Conservation (phyloP, 2,888 invertebrate genomes). For the Oscheius myriophilus region DNA sequence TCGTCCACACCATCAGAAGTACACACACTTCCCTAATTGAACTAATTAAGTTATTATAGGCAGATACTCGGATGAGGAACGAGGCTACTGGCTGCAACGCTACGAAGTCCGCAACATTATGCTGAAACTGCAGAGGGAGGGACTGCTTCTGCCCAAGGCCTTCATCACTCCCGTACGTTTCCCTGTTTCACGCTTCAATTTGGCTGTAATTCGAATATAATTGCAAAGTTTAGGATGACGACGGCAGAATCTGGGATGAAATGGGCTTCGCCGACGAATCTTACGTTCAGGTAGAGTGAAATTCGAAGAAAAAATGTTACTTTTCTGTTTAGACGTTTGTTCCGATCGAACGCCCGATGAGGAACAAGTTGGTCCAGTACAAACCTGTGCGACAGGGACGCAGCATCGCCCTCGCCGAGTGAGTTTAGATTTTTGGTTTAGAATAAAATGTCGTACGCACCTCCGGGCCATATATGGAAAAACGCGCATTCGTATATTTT, state of each 20-base stretch:
- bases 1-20: slow-evolving; percentile 39
- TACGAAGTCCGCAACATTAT: slow-evolving; percentile 52
- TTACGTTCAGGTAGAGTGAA: too few relatives aligned
- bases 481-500: too few relatives aligned
- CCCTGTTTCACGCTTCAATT: background rate
- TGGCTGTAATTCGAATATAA: background rate
- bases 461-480: too few relatives aligned
- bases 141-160: slow-evolving; percentile 11
- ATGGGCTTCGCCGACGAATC: slow-evolving; percentile 19
- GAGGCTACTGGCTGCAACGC: slow-evolving; percentile 47
- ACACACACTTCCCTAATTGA: background rate
- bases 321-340: slow-evolving; percentile 1
- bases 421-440: too few relatives aligned
- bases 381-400: background rate
- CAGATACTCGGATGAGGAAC: slow-evolving; percentile 29
- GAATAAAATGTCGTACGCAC: too few relatives aligned
- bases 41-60: slow-evolving; percentile 25
- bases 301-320: too few relatives aligned
- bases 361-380: slow-evolving; percentile 10
- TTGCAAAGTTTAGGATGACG: slow-evolving; percentile 10
- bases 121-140: slow-evolving; percentile 35
- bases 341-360: background rate
- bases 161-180: slow-evolving; percentile 4
- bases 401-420: too few relatives aligned
- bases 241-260: slow-evolving; percentile 28